Evolutionary conservation across 2,888 invertebrate genomes (phyloP), one percentile per base, ranked within the genome.

Genomic region (Clitarchus hookeri): DNA sequence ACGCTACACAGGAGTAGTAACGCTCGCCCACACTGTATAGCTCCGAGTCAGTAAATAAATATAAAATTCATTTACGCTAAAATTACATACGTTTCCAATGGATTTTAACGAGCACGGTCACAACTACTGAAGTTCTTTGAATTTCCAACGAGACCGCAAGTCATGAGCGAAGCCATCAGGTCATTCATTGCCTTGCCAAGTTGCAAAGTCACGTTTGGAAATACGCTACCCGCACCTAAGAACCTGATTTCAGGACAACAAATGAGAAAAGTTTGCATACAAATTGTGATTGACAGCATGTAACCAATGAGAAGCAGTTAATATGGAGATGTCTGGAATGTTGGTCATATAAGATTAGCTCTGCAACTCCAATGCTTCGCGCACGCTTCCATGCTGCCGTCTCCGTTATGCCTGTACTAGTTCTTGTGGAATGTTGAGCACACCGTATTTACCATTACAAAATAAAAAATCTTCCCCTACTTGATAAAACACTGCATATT

Each of bases 401-500:
- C 8, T 65, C n/a, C 65, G 16, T 65, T 65, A 65, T 8, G 23
- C 16, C 65, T 6, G 8, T 65, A n/a, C 0, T 16, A 65, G 65
- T 65, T 65, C n/a, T 19, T 65, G 65, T 65, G 65, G 65, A 65
- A 65, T 65, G 65, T 65, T 65, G 65, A 65, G 65, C 65, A 65
- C 65, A 65, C 65, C 19, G n/a, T 65, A 65, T 65, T 65, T 65
- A 65, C 65, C 65, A 23, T 3, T 65, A 12, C 65, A 65, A 65
- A 65, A 65, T 48, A 48, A 65, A 65, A 65, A 65, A n/a, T 65
- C 65, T n/a, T 65, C 65, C 65, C 65, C 8, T 65, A 65, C 65
- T n/a, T 65, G 19, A 65, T 65, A 65, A 65, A 82, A 82, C 27
- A 19, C 44, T 82, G 82, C 82, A 82, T 82, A 44, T 82, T 82